Evolutionary conservation across 2,797 vertebrate genomes (phyloP).

Genomic region (Enoplosus armatus): DNA sequence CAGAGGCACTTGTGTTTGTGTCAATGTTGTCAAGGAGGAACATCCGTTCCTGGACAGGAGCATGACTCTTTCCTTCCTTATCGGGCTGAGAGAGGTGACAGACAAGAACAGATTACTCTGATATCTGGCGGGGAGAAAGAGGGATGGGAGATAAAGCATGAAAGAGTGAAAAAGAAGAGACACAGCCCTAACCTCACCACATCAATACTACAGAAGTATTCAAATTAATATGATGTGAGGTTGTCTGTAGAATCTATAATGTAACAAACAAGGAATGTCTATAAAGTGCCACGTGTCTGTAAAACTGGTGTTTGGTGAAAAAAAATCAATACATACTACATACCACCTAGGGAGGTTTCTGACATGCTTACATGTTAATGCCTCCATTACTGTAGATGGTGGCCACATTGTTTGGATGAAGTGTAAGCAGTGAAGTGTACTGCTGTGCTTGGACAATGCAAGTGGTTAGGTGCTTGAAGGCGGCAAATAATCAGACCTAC

Average conservation of each 20-base stretch:
- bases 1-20: slow-evolving; percentile 56
- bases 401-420: slow-evolving; percentile 10
- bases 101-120: slow-evolving; percentile 71
- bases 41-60: slow-evolving; percentile 68
- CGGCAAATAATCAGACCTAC: neutral
- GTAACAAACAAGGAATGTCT: neutral
- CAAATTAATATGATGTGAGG: slow-evolving; percentile 12
- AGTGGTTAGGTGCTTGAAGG: neutral
- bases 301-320: slow-evolving; percentile 8
- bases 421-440: neutral
- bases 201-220: slow-evolving; percentile 28
- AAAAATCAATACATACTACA: slow-evolving; percentile 16
- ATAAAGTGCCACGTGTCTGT: neutral
- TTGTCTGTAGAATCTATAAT: slow-evolving; percentile 11
- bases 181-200: slow-evolving; percentile 19
- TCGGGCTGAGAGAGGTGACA: slow-evolving; percentile 67
- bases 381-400: neutral
- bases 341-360: neutral
- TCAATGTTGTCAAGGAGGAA: slow-evolving; percentile 69
- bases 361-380: neutral
- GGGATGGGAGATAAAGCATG: slow-evolving; percentile 39
- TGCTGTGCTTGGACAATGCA: slow-evolving; percentile 1
- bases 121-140: slow-evolving; percentile 41
- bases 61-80: slow-evolving; percentile 67
- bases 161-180: slow-evolving; percentile 22